These are phyloP conservation scores for Nipponacmea schrenckii DNA, from an alignment of 2,888 invertebrate genomes.

Conservation along the genomic window DNA sequence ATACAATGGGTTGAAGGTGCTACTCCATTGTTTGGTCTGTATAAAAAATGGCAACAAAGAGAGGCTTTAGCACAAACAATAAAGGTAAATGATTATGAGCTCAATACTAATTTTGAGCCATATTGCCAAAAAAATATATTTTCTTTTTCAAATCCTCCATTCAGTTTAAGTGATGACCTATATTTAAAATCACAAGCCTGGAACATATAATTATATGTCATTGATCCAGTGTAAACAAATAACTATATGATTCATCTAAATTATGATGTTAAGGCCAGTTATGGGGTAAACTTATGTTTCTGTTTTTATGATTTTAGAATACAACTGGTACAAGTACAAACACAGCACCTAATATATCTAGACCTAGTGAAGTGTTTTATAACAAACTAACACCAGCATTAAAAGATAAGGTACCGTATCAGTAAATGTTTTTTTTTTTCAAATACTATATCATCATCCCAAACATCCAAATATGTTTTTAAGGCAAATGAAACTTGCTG, in stretches of 20 bases:
- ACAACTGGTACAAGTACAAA: neutral
- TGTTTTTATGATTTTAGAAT: neutral
- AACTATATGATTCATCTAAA: too few relatives aligned
- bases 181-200: too few relatives aligned
- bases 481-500: too few relatives aligned
- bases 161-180: too few relatives aligned
- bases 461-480: too few relatives aligned
- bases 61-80: conserved; percentile 76
- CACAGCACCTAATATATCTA: conserved; percentile 43
- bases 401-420: conserved; percentile 75
- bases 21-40: conserved; percentile 92
- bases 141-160: too few relatives aligned
- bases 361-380: conserved; percentile 78
- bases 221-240: too few relatives aligned
- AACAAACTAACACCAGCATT: conserved; percentile 87
- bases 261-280: neutral
- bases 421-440: neutral
- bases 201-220: too few relatives aligned
- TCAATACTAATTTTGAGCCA: neutral
- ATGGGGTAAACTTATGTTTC: neutral
- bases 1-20: conserved; percentile 99
- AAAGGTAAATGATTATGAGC: conserved; percentile 36
- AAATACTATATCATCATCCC: too few relatives aligned
- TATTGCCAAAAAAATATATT: too few relatives aligned
- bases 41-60: conserved; percentile 95